A percentile compares a stretch with the other conserved stretches of the same genome.
phyloP scores from a whole-genome alignment of 2,888 invertebrate species.

The Minunthozetes semirufus region DNA sequence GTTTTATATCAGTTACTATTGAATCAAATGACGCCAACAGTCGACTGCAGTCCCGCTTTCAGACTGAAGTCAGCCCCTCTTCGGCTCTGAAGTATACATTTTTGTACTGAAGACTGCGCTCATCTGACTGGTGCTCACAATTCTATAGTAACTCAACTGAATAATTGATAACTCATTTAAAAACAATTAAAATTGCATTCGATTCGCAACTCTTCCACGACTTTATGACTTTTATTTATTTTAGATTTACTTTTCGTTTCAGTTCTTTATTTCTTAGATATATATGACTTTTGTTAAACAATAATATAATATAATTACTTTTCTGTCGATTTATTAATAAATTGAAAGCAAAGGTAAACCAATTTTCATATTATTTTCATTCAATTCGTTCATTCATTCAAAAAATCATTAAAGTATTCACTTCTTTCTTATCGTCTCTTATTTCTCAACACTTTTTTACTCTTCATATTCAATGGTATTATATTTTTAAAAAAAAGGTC shows the following conservation, averaged over 20 bases:
- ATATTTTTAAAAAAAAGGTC: no score
- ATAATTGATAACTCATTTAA: conserved; percentile 9
- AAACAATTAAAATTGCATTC: conserved; percentile 24
- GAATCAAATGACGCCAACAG: background rate
- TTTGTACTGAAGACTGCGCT: conserved; percentile 18
- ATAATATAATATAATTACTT: background rate
- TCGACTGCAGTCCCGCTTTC: background rate
- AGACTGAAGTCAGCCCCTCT: conserved; percentile 20
- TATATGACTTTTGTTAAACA: conserved; percentile 12
- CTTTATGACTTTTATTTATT: background rate
- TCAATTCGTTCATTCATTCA: no score
- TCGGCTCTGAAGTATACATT: conserved; percentile 18
- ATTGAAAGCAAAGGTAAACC: background rate
- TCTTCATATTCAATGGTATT: no score
- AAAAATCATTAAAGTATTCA: no score
- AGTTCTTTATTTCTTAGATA: background rate
- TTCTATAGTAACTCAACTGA: conserved; percentile 7
- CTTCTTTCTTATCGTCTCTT: no score
- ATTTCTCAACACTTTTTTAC: no score
- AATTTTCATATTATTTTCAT: no score
- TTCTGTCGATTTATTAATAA: conserved; percentile 8
- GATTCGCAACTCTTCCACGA: background rate
- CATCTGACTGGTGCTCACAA: conserved; percentile 18
- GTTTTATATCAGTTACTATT: conserved; percentile 24
- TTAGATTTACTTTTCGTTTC: background rate